phyloP scores from a whole-genome alignment of 1,140 invertebrate species.

The Mycetomoellerius zeteki region DNA sequence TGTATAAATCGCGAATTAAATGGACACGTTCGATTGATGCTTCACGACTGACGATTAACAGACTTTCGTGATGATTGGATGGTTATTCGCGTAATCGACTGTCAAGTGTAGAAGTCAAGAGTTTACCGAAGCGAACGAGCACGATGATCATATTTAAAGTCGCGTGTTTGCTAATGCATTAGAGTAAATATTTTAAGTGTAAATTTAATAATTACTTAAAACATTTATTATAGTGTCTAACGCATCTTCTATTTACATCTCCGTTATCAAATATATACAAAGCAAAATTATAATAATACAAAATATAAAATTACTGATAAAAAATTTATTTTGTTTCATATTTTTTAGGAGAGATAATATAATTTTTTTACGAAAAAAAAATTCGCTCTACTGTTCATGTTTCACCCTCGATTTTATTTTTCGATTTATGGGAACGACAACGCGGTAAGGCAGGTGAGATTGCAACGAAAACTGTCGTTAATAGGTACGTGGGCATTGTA shows the following conservation, averaged over 20 bases:
- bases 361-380: neutral
- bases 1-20: constrained; percentile 25
- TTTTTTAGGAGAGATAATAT: neutral
- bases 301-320: neutral
- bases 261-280: neutral
- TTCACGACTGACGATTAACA: constrained; percentile 7
- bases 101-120: constrained; percentile 39
- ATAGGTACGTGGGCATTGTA: neutral
- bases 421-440: neutral
- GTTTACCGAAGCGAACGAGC: neutral
- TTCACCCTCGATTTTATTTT: constrained; percentile 7
- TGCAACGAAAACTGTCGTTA: neutral
- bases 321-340: neutral
- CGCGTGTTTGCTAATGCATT: neutral
- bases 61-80: constrained; percentile 12
- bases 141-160: neutral
- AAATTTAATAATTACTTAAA: constrained; percentile 2
- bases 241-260: neutral
- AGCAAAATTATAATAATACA: neutral
- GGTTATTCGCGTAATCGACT: constrained; percentile 7
- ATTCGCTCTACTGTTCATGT: neutral
- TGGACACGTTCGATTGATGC: constrained; percentile 44
- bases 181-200: neutral
- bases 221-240: neutral
- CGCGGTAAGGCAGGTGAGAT: neutral